These are phyloP conservation scores for Argopecten irradians DNA, from an alignment of 1,140 invertebrate genomes.

Conservation along the genomic window DNA sequence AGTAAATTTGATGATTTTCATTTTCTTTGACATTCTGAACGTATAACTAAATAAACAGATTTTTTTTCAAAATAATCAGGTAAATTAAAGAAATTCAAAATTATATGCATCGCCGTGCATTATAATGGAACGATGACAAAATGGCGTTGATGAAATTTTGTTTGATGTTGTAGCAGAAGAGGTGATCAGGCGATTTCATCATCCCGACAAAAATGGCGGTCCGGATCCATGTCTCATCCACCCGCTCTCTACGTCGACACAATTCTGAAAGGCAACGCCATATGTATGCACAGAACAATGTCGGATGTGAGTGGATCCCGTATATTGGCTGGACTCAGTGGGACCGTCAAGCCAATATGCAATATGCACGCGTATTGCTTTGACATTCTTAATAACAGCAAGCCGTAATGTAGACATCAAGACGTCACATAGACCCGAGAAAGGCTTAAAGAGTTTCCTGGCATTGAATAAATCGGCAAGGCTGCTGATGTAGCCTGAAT, in stretches of 20 bases:
- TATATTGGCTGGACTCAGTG: neutral
- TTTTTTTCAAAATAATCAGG: too few species aligned
- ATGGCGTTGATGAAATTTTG: too few species aligned
- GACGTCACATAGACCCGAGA: neutral
- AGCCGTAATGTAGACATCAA: neutral
- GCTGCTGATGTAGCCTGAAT: neutral
- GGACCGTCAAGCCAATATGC: neutral
- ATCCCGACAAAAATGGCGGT: neutral
- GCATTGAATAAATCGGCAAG: neutral
- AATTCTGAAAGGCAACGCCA: neutral
- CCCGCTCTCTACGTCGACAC: neutral
- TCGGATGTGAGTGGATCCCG: neutral
- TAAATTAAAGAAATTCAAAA: too few species aligned
- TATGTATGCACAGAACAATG: neutral
- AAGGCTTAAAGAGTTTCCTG: neutral
- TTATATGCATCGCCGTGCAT: too few species aligned
- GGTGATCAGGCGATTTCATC: neutral
- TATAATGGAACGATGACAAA: too few species aligned
- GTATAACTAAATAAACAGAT: too few species aligned
- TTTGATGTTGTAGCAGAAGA: neutral
- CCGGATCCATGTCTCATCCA: neutral
- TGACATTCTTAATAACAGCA: slow-evolving; percentile 10
- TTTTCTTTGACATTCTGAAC: too few species aligned
- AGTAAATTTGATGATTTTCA: too few species aligned
- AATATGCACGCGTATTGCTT: neutral